Conservation (phyloP, 2,113 vertebrate species). For the Alexandromys fortis region DNA sequence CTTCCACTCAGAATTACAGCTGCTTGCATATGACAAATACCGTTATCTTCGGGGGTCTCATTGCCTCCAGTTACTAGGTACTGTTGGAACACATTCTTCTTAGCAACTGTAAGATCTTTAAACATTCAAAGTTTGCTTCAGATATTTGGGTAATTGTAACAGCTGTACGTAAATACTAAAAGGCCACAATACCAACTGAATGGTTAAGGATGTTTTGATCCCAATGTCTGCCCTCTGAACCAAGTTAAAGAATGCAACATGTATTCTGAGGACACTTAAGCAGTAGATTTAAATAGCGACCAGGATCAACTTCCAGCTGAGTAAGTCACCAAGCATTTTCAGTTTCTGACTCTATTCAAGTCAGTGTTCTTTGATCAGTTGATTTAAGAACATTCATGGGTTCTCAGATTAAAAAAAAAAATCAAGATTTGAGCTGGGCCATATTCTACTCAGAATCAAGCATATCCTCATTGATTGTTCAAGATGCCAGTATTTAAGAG, state of each 20-base stretch:
- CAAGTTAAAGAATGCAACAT: slow-evolving; percentile 74
- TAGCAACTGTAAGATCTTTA: slow-evolving; percentile 83
- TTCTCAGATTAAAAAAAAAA: slow-evolving; percentile 10
- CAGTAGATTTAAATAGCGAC: slow-evolving; percentile 84
- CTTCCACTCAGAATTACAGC: slow-evolving; percentile 78
- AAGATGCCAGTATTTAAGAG: slow-evolving; percentile 33
- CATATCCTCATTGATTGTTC: slow-evolving; percentile 5
- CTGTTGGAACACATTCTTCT: slow-evolving; percentile 82
- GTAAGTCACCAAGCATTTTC: slow-evolving; percentile 77
- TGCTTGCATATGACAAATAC: slow-evolving; percentile 84
- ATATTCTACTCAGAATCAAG: slow-evolving; percentile 24
- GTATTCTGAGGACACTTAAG: slow-evolving; percentile 77
- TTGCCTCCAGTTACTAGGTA: slow-evolving; percentile 83
- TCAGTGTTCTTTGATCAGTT: slow-evolving; percentile 82
- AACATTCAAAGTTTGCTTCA: slow-evolving; percentile 83
- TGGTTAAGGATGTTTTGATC: slow-evolving; percentile 63
- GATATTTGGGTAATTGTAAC: slow-evolving; percentile 80
- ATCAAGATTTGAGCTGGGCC: slow-evolving; percentile 55
- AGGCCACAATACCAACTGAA: slow-evolving; percentile 69
- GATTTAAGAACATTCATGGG: slow-evolving; percentile 77
- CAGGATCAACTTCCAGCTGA: slow-evolving; percentile 80
- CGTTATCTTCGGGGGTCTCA: slow-evolving; percentile 73
- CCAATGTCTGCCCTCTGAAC: slow-evolving; percentile 74
- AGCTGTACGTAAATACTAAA: slow-evolving; percentile 88
- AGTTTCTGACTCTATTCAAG: slow-evolving; percentile 70